phyloP scores from a whole-genome alignment of 1,140 invertebrate species.

The Drosophila pseudoananassae region DNA sequence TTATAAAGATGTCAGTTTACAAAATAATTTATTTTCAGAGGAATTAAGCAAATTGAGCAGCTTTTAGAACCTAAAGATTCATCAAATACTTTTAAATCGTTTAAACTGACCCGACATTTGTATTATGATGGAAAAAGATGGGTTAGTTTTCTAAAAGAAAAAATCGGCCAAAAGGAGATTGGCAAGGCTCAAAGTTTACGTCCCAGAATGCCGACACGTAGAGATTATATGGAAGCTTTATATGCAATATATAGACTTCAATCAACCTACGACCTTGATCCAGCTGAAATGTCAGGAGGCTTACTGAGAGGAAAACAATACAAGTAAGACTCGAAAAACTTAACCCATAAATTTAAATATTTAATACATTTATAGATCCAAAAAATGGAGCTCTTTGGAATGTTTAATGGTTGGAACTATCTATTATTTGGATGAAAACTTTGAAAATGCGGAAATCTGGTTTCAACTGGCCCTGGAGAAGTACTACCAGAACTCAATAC shows the following conservation, averaged over 20 bases:
- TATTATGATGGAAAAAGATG: neutral
- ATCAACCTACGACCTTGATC: constrained; percentile 18
- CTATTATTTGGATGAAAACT: constrained; percentile 14
- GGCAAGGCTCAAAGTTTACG: neutral
- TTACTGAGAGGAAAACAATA: constrained; percentile 12
- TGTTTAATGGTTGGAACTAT: constrained; percentile 8
- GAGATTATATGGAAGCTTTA: constrained; percentile 2
- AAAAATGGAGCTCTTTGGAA: constrained; percentile 5
- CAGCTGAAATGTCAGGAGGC: constrained; percentile 17
- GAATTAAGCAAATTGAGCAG: constrained; percentile 3
- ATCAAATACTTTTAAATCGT: neutral
- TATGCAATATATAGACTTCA: constrained; percentile 21
- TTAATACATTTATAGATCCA: neutral
- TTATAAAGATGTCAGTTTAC: neutral
- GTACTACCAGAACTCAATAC: neutral
- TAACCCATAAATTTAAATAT: too few relatives aligned
- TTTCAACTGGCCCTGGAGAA: constrained; percentile 19
- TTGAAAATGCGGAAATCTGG: constrained; percentile 12
- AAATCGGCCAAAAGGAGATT: neutral
- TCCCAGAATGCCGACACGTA: constrained; percentile 14
- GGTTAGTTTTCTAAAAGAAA: neutral
- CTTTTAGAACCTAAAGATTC: neutral
- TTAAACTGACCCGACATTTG: constrained; percentile 1
- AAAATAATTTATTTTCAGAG: constrained; percentile 2
- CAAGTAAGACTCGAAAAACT: neutral